Evolutionary conservation across 2,797 vertebrate genomes (phyloP).

Genomic region (Oreortyx pictus): DNA sequence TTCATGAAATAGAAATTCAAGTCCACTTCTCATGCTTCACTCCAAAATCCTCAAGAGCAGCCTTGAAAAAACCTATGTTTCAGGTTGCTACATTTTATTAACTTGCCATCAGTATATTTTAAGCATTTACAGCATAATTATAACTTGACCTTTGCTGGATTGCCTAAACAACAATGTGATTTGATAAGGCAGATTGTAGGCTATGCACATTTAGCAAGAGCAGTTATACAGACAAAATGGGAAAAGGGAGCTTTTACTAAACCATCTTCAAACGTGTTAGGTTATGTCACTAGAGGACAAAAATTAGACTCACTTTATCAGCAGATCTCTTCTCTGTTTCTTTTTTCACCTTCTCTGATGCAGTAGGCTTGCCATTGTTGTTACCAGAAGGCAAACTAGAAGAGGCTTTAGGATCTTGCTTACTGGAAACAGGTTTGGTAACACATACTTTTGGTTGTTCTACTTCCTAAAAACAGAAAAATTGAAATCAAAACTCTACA

Average conservation of each 20-base stretch:
- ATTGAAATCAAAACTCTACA: not conserved
- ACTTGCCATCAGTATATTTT: not conserved
- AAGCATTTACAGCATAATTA: not conserved
- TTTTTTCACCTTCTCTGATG: conserved; percentile 93
- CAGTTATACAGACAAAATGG: not conserved
- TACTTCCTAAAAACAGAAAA: conserved; percentile 83
- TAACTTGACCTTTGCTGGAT: not conserved
- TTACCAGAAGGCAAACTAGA: conserved; percentile 85
- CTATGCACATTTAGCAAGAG: not conserved
- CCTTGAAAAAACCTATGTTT: not conserved
- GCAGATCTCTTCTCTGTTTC: conserved; percentile 90
- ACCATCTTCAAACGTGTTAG: not conserved
- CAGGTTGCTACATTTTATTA: not conserved
- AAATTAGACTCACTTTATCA: conserved; percentile 87
- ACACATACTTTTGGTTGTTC: conserved; percentile 88
- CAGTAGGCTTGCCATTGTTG: conserved; percentile 86
- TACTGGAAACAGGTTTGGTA: conserved; percentile 87
- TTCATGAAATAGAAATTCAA: not conserved
- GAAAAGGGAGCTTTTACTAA: not conserved
- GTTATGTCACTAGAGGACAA: not conserved
- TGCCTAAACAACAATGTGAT: not conserved
- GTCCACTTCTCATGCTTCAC: not conserved
- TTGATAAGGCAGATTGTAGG: not conserved
- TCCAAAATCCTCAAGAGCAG: not conserved
- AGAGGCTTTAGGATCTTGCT: conserved; percentile 90